Percentiles rank a stretch among this genome's conserved stretches.
These are phyloP conservation scores for Drosophila mimica DNA, from an alignment of 2,888 invertebrate species.

Conservation along the genomic window DNA sequence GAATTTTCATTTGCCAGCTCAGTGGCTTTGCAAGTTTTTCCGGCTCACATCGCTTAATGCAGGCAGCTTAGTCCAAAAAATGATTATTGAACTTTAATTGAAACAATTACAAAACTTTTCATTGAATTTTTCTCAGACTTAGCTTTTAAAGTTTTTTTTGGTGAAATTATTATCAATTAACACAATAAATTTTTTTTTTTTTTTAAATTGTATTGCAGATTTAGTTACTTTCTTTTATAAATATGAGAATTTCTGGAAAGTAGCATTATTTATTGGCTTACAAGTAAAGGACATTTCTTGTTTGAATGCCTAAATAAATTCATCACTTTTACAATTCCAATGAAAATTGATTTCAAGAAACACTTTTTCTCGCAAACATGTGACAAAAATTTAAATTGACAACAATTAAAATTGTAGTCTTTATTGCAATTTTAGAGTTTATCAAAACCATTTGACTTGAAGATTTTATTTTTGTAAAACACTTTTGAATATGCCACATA, in stretches of 20 bases:
- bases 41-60: conserved; percentile 45
- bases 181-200: rapidly evolving
- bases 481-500: background rate
- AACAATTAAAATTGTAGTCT: background rate
- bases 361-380: background rate
- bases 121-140: no score
- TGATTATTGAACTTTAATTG: conserved; percentile 45
- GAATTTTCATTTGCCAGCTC: conserved; percentile 57
- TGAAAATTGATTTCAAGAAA: no score
- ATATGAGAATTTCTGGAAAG: background rate
- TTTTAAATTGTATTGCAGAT: background rate
- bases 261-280: background rate
- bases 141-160: background rate
- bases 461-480: background rate
- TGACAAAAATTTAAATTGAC: background rate
- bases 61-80: conserved; percentile 29
- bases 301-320: no score
- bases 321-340: background rate
- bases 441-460: background rate
- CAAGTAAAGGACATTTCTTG: background rate
- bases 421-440: background rate
- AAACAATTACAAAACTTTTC: background rate
- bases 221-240: background rate
- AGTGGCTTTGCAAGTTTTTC: conserved; percentile 42
- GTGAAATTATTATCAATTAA: background rate